These are phyloP conservation scores for Podiceps cristatus DNA, from an alignment of 2,113 vertebrate species.

Conservation along the genomic window DNA sequence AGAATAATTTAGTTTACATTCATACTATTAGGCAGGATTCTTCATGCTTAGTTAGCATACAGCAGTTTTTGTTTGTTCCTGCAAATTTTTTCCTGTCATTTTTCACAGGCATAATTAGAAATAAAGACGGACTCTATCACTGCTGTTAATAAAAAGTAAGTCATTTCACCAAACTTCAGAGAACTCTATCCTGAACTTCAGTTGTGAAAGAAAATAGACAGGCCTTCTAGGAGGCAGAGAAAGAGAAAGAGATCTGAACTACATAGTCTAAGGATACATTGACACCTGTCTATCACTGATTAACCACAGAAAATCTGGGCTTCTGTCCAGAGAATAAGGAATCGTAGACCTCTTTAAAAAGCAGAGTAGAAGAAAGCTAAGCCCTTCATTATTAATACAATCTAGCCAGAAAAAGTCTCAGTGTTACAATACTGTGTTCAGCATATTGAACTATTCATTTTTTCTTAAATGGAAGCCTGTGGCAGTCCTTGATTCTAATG, in stretches of 20 bases:
- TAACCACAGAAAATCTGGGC: neutral
- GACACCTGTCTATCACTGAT: neutral
- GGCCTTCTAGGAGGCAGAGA: neutral
- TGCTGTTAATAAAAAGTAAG: neutral
- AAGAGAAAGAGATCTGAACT: neutral
- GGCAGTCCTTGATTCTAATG: neutral
- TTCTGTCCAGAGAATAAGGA: neutral
- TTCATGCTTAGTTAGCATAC: neutral
- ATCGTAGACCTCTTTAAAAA: neutral
- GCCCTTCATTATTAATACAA: neutral
- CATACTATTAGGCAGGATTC: neutral
- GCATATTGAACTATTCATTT: neutral
- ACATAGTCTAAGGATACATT: fast-evolving
- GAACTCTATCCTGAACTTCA: neutral
- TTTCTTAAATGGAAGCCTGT: neutral
- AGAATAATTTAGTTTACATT: neutral
- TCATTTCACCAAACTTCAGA: neutral
- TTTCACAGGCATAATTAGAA: neutral
- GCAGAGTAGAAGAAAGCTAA: neutral
- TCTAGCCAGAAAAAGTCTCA: neutral
- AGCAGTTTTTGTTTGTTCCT: neutral
- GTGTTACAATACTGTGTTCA: neutral
- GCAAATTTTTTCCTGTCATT: neutral
- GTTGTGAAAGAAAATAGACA: neutral
- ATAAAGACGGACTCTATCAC: neutral